A percentile compares a stretch with the other conserved stretches of the same genome.
These are phyloP conservation scores for Sebastes schlegelii DNA, from an alignment of 2,113 vertebrate genomes.

Conservation along the genomic window DNA sequence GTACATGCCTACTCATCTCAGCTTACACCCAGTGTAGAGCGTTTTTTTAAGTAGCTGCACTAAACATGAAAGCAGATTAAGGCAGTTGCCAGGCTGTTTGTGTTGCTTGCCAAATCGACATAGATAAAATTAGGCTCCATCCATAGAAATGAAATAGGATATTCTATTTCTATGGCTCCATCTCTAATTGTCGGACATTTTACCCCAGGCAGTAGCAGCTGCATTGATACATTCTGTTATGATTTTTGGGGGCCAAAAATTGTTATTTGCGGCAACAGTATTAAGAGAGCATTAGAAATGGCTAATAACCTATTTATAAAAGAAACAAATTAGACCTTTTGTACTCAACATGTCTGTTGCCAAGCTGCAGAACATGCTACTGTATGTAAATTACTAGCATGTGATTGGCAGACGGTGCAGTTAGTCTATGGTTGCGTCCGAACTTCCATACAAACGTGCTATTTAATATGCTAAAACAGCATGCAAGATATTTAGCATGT, in stretches of 20 bases:
- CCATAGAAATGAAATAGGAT: too few species aligned
- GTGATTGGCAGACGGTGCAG: neutral
- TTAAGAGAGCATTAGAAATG: neutral
- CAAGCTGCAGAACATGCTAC: neutral
- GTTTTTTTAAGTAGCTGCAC: neutral
- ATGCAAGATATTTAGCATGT: too few species aligned
- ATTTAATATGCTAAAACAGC: too few species aligned
- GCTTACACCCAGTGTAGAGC: neutral
- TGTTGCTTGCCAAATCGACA: conserved; percentile 14
- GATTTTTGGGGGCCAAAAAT: neutral
- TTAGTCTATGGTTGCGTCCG: too few species aligned
- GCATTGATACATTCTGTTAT: neutral
- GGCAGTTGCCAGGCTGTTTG: conserved; percentile 7
- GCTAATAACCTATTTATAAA: conserved; percentile 1
- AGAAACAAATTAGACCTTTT: neutral
- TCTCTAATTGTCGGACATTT: conserved; percentile 20
- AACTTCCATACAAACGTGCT: too few species aligned
- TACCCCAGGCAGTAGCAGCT: conserved; percentile 15
- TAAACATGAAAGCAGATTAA: conserved; percentile 26
- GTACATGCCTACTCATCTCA: neutral
- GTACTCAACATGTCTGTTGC: neutral
- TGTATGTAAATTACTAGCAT: neutral
- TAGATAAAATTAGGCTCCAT: conserved; percentile 17
- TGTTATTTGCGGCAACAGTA: neutral
- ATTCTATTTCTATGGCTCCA: neutral